Base-by-base conservation (phyloP, 1,140 invertebrate species). In the Drosophila truncata region DNA sequence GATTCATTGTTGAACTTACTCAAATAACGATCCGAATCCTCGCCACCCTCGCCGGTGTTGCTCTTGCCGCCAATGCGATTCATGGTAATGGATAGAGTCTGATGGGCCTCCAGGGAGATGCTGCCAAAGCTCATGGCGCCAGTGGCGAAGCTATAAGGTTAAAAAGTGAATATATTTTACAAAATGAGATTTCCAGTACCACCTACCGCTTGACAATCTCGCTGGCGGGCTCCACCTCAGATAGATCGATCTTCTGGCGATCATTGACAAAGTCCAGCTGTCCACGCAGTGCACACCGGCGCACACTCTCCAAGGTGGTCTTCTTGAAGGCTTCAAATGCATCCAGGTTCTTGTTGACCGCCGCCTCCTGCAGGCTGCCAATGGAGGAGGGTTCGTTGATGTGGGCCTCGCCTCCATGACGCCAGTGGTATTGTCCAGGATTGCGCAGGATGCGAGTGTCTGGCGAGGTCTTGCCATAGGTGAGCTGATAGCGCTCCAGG, bases 351-450 rank as follows among this genome's bases (percentile, higher is more conserved):
- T 99, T 99, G 44, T 95, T 95, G 46, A 94, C 93, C 0, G 97
- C 96, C 13, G 99, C 98, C 93, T 99, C 95, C 91, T 98, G 98
- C n/a, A 99, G 93, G 91, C 97, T 97, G 35, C 97, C 98, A 91
- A 99, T 98, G 73, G 97, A 97, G 42, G 95, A 93, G 0, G 99
- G 99, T 93, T 99, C 98, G 92, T 99, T 99, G 80, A 99, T 97
- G 93, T 99, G 99, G 82, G 98, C 98, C 93, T 99, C 99, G 13
- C 99, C 99, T 4, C 99, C 99, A 71, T 96, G 95, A 85, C 99
- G 95, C 98, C 98, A 99, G 93, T 99, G 98, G 91, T 98, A 99
- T 75, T 96, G 95, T 31, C 99, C 99, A 37, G 98, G 98, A 94
- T 99, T 99, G 63, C 97, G 95, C 10, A 99, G 94, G 8, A 99